These are phyloP conservation scores for Epizoanthus scotinus DNA, from an alignment of 92 coral and sea anemone species.

Conservation along the genomic window DNA sequence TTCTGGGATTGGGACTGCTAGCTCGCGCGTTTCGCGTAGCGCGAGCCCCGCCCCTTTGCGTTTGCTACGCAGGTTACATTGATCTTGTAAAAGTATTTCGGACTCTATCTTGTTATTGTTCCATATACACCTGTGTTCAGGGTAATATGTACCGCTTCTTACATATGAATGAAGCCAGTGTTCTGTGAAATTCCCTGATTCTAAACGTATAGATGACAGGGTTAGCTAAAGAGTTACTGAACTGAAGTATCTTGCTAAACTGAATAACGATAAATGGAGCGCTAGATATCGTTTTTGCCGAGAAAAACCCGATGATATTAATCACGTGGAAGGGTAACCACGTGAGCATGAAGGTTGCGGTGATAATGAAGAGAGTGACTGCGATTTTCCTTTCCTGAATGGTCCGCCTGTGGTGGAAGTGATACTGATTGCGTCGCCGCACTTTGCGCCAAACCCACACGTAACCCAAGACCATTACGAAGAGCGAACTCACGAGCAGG, in stretches of 20 bases:
- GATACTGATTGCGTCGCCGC: slow-evolving; percentile 53
- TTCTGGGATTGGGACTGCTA: no score
- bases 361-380: slow-evolving; percentile 70
- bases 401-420: slow-evolving; percentile 66
- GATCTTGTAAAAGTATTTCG: no score
- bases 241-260: slow-evolving; percentile 77
- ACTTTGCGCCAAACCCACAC: slow-evolving; percentile 72
- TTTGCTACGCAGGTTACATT: no score
- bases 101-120: no score
- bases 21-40: no score
- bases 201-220: slow-evolving; percentile 81
- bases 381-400: slow-evolving; percentile 78
- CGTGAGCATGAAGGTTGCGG: slow-evolving; percentile 69
- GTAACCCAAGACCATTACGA: slow-evolving; percentile 64
- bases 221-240: slow-evolving; percentile 78
- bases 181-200: slow-evolving; percentile 74
- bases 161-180: slow-evolving; percentile 60
- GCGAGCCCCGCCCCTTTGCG: no score
- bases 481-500: slow-evolving; percentile 58
- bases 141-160: slow-evolving; percentile 24
- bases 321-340: slow-evolving; percentile 85
- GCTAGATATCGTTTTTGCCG: slow-evolving; percentile 33
- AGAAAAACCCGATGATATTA: slow-evolving; percentile 69
- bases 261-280: slow-evolving; percentile 61
- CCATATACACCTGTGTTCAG: neutral